phyloP scores from a whole-genome alignment of 2,113 vertebrate species.

The Pseudorasbora parva region DNA sequence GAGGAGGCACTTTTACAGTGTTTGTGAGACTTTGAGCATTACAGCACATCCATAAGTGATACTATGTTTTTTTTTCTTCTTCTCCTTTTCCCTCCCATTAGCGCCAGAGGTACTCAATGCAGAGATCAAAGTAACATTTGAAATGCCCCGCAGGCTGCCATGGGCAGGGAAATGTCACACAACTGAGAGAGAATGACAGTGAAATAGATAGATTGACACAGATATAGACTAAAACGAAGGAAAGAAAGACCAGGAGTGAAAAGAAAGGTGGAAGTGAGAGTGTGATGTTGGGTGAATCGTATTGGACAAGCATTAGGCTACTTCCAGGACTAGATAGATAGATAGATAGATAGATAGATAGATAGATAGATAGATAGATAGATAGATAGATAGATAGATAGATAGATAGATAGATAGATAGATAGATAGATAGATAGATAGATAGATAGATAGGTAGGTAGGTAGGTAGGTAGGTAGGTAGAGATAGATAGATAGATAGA shows the following conservation, averaged over 20 bases:
- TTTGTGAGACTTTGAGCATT: constrained; percentile 43
- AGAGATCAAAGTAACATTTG: constrained; percentile 61
- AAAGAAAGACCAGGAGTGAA: not conserved
- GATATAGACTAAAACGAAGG: not conserved
- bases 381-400: too few relatives aligned
- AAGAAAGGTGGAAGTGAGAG: not conserved
- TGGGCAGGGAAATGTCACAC: constrained; percentile 47
- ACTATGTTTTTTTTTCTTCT: not conserved
- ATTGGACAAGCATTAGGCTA: not conserved
- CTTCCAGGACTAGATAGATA: not conserved
- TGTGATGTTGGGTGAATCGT: not conserved
- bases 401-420: too few relatives aligned
- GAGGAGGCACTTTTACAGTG: constrained; percentile 39
- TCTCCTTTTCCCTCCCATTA: constrained; percentile 17
- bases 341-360: too few relatives aligned
- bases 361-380: too few relatives aligned
- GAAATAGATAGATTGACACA: not conserved
- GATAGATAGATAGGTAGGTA: too few relatives aligned
- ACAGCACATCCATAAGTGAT: constrained; percentile 45
- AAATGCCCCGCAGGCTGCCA: constrained; percentile 52
- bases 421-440: too few relatives aligned
- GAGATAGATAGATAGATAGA: too few relatives aligned
- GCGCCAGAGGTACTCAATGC: constrained; percentile 20
- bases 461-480: too few relatives aligned
- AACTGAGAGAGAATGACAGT: constrained; percentile 28